phyloP scores from a whole-genome alignment of 2,113 vertebrate species.

The Gadus macrocephalus region DNA sequence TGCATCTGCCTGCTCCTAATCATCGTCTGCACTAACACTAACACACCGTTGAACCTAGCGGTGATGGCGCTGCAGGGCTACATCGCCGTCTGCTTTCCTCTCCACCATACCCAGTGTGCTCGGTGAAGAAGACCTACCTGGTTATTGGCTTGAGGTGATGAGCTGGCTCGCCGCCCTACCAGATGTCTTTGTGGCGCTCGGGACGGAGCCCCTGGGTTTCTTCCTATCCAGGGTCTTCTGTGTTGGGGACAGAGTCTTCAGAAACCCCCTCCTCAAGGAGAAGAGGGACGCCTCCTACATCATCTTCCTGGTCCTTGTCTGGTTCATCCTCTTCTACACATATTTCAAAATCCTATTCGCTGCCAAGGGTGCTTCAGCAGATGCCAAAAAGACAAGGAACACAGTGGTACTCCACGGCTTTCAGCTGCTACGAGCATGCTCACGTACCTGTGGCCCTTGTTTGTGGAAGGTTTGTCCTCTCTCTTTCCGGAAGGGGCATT shows the following conservation, averaged over 20 bases:
- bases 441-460: constrained; percentile 25
- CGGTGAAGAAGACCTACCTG: constrained; percentile 38
- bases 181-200: constrained; percentile 47
- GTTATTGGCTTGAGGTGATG: constrained; percentile 41
- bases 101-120: constrained; percentile 54
- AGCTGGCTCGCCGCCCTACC: constrained; percentile 35
- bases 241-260: constrained; percentile 23
- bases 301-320: constrained; percentile 33
- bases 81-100: constrained; percentile 56
- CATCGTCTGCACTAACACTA: constrained; percentile 32
- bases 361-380: constrained; percentile 22
- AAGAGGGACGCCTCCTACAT: constrained; percentile 36
- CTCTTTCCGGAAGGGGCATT: constrained; percentile 12
- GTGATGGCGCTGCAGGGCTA: constrained; percentile 61
- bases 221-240: constrained; percentile 50
- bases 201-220: constrained; percentile 32
- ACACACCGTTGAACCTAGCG: constrained; percentile 39
- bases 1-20: constrained; percentile 43
- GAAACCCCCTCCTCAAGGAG: constrained; percentile 8
- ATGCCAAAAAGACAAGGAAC: constrained; percentile 38
- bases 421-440: constrained; percentile 44
- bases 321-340: constrained; percentile 44
- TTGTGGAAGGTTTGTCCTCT: neutral
- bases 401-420: constrained; percentile 43
- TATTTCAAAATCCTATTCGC: constrained; percentile 47